Evolutionary conservation across 2,113 vertebrate genomes (phyloP).

Genomic region (Garra rufa): DNA sequence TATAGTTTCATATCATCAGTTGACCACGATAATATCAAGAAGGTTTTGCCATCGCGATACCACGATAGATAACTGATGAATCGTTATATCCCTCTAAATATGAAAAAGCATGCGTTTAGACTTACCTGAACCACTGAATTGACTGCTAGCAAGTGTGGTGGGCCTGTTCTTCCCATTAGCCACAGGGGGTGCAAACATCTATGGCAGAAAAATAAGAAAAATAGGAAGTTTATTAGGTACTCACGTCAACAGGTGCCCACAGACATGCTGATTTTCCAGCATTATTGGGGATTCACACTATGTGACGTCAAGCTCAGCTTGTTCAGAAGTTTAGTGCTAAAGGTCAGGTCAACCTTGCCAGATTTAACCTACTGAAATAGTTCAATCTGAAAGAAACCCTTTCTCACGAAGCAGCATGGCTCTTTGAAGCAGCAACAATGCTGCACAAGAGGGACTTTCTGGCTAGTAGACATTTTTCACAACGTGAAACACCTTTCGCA

Average conservation of each 20-base stretch:
- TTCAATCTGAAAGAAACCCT: neutral
- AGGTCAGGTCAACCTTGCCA: neutral
- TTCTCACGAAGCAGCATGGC: neutral
- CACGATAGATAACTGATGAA: no score
- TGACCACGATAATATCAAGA: no score
- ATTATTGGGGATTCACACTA: neutral
- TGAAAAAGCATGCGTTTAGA: neutral
- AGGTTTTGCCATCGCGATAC: no score
- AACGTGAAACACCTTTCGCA: neutral
- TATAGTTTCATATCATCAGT: no score
- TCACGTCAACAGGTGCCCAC: neutral
- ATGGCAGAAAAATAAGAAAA: conserved; percentile 71
- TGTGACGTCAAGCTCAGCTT: neutral
- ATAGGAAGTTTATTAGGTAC: neutral
- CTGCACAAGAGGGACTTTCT: conserved; percentile 36
- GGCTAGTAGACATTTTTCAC: conserved; percentile 14
- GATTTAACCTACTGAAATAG: neutral
- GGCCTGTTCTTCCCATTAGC: conserved; percentile 96
- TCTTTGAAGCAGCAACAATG: conserved; percentile 23
- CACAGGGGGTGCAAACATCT: conserved; percentile 98
- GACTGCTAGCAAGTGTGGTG: conserved; percentile 88
- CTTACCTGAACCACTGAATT: conserved; percentile 93
- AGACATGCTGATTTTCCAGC: neutral
- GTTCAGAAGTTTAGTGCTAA: neutral
- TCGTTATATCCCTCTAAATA: neutral